Conservation (phyloP, 2,888 invertebrate species). For the Cyaniris semiargus region DNA sequence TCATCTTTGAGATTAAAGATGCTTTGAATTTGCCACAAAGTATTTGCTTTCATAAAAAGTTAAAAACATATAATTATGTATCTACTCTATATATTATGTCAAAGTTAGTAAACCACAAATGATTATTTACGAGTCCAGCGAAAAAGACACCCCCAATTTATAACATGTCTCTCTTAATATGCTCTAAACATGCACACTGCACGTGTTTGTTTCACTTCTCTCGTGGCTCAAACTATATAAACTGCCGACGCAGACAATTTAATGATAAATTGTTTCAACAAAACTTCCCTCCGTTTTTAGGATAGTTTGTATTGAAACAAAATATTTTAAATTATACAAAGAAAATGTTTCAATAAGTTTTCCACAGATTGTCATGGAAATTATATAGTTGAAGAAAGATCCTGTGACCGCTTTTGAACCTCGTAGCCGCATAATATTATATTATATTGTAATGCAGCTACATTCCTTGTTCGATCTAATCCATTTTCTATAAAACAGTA, state of each 20-base stretch:
- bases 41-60: neutral
- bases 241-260: neutral
- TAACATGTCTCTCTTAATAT: neutral
- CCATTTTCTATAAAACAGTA: too few species aligned
- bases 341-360: neutral
- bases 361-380: neutral
- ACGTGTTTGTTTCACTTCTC: neutral
- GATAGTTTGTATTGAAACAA: neutral
- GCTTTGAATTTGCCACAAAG: neutral
- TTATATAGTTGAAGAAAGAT: too few species aligned
- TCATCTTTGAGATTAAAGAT: neutral
- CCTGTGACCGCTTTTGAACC: too few species aligned
- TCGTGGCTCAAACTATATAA: neutral
- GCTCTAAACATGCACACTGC: conserved; percentile 8
- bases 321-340: neutral
- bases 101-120: neutral
- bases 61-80: too few species aligned
- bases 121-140: conserved; percentile 3
- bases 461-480: too few species aligned
- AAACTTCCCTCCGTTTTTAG: neutral
- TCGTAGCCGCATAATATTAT: too few species aligned
- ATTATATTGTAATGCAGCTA: too few species aligned
- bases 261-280: neutral
- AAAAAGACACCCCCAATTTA: neutral
- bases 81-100: neutral